A percentile compares a stretch with the other conserved stretches of the same genome.
These are phyloP conservation scores for Trachymyrmex cornetzi DNA, from an alignment of 1,140 invertebrate species.

Conservation along the genomic window DNA sequence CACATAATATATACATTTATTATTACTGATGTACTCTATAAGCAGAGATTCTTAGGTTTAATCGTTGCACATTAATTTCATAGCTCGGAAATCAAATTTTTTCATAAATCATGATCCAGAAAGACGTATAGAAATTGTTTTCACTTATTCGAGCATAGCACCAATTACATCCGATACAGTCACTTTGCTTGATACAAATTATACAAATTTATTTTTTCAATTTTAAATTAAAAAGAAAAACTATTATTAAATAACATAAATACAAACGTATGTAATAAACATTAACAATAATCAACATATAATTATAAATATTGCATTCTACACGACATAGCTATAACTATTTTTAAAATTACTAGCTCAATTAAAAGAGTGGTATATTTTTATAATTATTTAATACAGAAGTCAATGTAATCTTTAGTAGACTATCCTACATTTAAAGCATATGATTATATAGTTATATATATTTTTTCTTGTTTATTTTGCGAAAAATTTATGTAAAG, in stretches of 20 bases:
- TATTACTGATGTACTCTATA: conserved; percentile 43
- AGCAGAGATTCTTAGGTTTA: conserved; percentile 11
- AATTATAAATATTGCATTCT: conserved; percentile 55
- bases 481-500: conserved; percentile 16
- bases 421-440: not conserved
- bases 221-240: conserved; percentile 21
- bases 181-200: conserved; percentile 22
- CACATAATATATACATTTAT: conserved; percentile 42
- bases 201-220: conserved; percentile 13
- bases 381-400: conserved; percentile 12
- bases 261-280: conserved; percentile 1
- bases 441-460: conserved; percentile 17
- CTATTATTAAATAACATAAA: conserved; percentile 54
- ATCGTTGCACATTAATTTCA: conserved; percentile 13
- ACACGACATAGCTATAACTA: conserved; percentile 22
- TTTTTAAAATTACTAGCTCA: conserved; percentile 33
- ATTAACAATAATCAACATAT: conserved; percentile 66
- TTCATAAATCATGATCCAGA: conserved; percentile 22
- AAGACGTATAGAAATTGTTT: conserved; percentile 54
- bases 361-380: conserved; percentile 14
- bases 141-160: conserved; percentile 60
- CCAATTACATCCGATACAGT: conserved; percentile 64
- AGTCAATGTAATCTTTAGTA: not conserved
- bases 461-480: conserved; percentile 9
- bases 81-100: conserved; percentile 42